Base-by-base conservation (phyloP, 2,888 invertebrate species). In the Salticus scenicus region DNA sequence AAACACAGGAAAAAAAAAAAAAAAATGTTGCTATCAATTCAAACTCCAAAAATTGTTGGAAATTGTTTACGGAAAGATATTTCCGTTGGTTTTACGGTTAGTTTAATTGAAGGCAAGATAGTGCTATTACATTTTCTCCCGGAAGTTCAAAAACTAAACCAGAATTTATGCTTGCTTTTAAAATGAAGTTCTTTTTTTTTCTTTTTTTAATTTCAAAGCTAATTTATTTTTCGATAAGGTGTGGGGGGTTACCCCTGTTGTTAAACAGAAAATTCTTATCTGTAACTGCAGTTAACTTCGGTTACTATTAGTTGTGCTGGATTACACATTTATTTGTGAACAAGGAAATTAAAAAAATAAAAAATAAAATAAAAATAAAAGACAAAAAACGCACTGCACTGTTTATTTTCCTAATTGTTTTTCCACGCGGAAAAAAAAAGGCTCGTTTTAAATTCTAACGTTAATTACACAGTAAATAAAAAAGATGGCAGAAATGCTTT, bases 41-140 rank as follows among this genome's bases (percentile, higher is more conserved):
- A 20, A 57, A 24, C 57, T 24, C 24, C 57, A 57, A 12, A 57
- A 47, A 47, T 47, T 47, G 47, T 47, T 47, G 17, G 47, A 47
- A 57, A 24, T 57, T 57, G 57, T 57, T 57, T 24, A 57, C 57
- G 57, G 57, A 57, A 57, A 4, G 57, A 57, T 57, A 57, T 57
- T 57, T 24, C 57, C 57, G 24, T 24, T 57, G 57, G 24, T 57
- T 37, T 57, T 57, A 57, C 57, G 57, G 57, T 57, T 5, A 24
- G 57, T 24, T 57, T 57, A 57, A 57, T 57, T 57, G 24, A 24
- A 57, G 57, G 7, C 24, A 4, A 57, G 57, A 57, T 57, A 57
- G 57, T 57, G 20, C 57, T 24, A 57, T 57, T 57, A 57, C 57
- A 24, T n/a, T 57, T 57, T 57, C 4, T 8, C 17, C 57, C 57